These are phyloP conservation scores for Alexandromys fortis DNA, from an alignment of 2,113 vertebrate genomes.

Conservation along the genomic window DNA sequence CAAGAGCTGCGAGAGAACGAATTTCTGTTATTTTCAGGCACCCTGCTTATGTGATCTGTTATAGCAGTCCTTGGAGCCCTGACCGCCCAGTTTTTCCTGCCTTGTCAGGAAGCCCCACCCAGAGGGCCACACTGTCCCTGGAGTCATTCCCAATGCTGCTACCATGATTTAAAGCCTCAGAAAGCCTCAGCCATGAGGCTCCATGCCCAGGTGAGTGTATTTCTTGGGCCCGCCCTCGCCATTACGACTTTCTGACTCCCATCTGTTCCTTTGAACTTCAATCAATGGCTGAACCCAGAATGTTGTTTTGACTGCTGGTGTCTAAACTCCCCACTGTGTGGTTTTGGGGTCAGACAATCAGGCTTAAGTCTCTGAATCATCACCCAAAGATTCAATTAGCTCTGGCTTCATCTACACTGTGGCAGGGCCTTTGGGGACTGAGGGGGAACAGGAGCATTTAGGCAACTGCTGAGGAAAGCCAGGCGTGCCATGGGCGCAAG, in stretches of 20 bases:
- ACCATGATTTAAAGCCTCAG: background rate
- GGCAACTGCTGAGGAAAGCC: conserved; percentile 71
- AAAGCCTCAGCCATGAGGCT: background rate
- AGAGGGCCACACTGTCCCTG: background rate
- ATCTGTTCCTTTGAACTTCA: conserved; percentile 77
- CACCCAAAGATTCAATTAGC: conserved; percentile 81
- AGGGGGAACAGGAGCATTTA: conserved; percentile 60
- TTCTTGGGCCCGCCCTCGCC: background rate
- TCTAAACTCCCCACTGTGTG: conserved; percentile 76
- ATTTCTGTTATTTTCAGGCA: background rate
- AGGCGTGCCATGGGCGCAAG: background rate
- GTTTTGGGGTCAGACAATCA: conserved; percentile 79
- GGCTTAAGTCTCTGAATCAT: conserved; percentile 82
- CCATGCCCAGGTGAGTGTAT: background rate
- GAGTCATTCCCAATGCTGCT: background rate
- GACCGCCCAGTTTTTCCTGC: background rate
- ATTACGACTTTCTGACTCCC: background rate
- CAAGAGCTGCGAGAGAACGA: background rate
- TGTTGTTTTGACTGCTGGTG: conserved; percentile 73
- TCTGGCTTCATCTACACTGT: conserved; percentile 48
- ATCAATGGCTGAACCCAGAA: conserved; percentile 67
- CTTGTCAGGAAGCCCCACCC: background rate
- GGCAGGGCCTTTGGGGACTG: conserved; percentile 58
- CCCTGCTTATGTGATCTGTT: too few species aligned
- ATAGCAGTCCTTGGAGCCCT: background rate